These are phyloP conservation scores for Monochamus saltuarius DNA, from an alignment of 1,140 invertebrate species.

Conservation along the genomic window DNA sequence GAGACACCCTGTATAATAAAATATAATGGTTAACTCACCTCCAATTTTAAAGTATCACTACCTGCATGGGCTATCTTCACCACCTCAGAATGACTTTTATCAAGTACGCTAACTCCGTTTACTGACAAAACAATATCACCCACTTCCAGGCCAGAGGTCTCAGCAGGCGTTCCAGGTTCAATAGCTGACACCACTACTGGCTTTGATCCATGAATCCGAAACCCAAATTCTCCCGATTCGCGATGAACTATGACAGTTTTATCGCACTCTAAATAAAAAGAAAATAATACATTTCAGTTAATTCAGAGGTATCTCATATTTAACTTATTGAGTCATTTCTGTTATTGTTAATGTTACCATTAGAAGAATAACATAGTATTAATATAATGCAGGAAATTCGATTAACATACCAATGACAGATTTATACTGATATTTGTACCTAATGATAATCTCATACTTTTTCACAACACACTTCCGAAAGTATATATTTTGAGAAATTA, in stretches of 20 bases:
- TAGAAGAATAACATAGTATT: no score
- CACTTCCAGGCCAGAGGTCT: slow-evolving; percentile 86
- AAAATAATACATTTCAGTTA: slow-evolving; percentile 33
- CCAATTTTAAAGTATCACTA: slow-evolving; percentile 79
- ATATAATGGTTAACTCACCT: slow-evolving; percentile 55
- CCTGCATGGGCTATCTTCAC: slow-evolving; percentile 89
- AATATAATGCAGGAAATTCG: no score
- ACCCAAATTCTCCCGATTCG: slow-evolving; percentile 89
- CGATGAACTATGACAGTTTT: slow-evolving; percentile 80
- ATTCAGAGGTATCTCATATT: no score
- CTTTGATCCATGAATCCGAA: slow-evolving; percentile 92
- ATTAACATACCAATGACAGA: no score
- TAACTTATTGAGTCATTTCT: no score
- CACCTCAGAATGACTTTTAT: slow-evolving; percentile 92
- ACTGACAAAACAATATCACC: slow-evolving; percentile 93
- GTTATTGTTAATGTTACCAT: no score
- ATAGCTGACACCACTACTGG: slow-evolving; percentile 95
- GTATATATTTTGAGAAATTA: no score
- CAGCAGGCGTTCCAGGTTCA: slow-evolving; percentile 87
- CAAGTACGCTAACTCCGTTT: slow-evolving; percentile 87
- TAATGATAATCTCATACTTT: no score
- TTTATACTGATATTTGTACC: no score
- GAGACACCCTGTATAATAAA: neutral
- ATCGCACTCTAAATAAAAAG: slow-evolving; percentile 71
- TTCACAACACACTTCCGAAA: no score